A percentile compares a stretch with the other conserved stretches of the same genome.
Evolutionary conservation across 2,797 vertebrate genomes (phyloP).

Genomic region (Ataeniobius toweri): DNA sequence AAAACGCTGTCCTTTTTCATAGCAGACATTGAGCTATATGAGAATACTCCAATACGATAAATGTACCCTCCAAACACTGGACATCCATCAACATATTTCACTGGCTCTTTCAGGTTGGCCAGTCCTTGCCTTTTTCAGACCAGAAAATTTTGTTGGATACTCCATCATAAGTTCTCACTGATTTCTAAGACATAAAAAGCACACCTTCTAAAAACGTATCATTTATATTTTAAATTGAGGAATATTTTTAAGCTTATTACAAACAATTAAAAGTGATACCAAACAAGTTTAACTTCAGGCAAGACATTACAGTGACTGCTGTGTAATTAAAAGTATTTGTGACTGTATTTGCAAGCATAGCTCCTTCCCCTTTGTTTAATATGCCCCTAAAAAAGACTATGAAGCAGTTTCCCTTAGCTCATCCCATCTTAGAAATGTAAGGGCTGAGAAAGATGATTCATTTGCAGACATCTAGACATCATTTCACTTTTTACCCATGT

Average conservation of each 20-base stretch:
- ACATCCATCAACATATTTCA: conserved; percentile 17
- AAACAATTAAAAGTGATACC: no score
- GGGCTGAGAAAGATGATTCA: no score
- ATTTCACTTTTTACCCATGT: no score
- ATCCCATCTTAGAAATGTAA: no score
- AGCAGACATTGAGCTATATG: conserved; percentile 37
- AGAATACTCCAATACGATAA: conserved; percentile 41
- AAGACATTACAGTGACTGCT: background rate
- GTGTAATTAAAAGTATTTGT: background rate
- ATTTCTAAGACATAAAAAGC: background rate
- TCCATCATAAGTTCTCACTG: background rate
- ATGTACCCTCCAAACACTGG: background rate
- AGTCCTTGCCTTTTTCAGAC: background rate
- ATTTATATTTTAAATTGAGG: no score
- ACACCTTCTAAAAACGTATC: background rate
- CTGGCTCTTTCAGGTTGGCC: background rate
- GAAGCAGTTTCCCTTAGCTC: no score
- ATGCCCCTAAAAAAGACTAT: no score
- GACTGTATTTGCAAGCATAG: background rate
- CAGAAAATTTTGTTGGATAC: background rate
- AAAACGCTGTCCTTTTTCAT: conserved; percentile 45
- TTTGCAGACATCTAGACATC: no score
- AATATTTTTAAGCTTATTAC: no score
- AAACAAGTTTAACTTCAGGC: background rate
- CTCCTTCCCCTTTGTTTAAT: no score